Percentiles rank a stretch among this genome's conserved stretches.
phyloP scores from a whole-genome alignment of 2,113 vertebrate genomes.

The Microcebus ravelobensis region DNA sequence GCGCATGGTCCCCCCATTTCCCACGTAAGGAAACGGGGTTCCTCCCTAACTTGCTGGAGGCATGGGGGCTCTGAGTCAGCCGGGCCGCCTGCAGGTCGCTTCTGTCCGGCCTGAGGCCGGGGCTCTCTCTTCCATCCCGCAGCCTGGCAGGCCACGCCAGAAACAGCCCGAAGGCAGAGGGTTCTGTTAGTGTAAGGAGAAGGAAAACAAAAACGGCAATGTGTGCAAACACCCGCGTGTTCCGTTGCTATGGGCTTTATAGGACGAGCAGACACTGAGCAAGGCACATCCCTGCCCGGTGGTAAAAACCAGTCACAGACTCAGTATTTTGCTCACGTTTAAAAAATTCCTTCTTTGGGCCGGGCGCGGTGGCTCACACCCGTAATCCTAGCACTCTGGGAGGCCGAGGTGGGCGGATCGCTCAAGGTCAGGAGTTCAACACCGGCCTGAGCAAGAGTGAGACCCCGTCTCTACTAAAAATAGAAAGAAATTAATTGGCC shows the following conservation, averaged over 20 bases:
- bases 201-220: not conserved
- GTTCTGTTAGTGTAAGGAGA: not conserved
- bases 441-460: too few relatives aligned
- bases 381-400: too few relatives aligned
- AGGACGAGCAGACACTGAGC: too few relatives aligned
- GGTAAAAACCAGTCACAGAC: rapidly evolving
- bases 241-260: not conserved
- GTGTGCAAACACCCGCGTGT: not conserved
- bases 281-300: rapidly evolving
- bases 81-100: rapidly evolving
- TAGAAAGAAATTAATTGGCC: too few relatives aligned
- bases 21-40: not conserved
- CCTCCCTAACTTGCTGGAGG: not conserved
- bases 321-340: not conserved
- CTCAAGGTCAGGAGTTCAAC: too few relatives aligned
- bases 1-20: not conserved
- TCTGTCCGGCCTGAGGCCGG: not conserved
- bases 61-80: not conserved
- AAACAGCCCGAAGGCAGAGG: rapidly evolving
- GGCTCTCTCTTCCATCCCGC: not conserved
- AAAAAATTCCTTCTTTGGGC: not conserved
- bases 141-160: too few relatives aligned
- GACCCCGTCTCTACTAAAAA: too few relatives aligned
- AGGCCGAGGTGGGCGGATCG: too few relatives aligned
- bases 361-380: too few relatives aligned